These are phyloP conservation scores for Danaus melanippus DNA, from an alignment of 1,140 invertebrate genomes.

Conservation along the genomic window DNA sequence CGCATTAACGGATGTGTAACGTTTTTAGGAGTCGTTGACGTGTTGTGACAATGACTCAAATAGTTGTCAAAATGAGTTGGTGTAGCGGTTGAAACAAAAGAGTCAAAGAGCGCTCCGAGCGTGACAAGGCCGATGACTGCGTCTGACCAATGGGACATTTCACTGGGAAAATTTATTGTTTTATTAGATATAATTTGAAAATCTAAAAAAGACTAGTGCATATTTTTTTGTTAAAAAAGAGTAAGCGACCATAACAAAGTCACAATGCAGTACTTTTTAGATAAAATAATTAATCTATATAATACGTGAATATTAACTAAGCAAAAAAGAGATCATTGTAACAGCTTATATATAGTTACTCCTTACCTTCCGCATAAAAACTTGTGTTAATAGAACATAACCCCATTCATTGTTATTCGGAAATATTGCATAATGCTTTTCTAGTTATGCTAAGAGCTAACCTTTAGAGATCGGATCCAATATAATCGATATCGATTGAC, in stretches of 20 bases:
- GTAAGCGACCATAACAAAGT: too few relatives aligned
- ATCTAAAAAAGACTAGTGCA: too few relatives aligned
- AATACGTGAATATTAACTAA: background rate
- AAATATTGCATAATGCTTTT: too few relatives aligned
- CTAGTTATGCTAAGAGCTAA: too few relatives aligned
- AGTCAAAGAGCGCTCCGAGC: constrained; percentile 45
- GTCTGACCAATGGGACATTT: constrained; percentile 27
- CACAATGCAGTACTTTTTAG: background rate
- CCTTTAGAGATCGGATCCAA: too few relatives aligned
- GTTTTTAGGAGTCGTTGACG: constrained; percentile 49
- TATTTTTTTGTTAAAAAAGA: too few relatives aligned
- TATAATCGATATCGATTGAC: too few relatives aligned
- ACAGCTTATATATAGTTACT: too few relatives aligned
- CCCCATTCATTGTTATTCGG: too few relatives aligned
- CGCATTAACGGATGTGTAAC: constrained; percentile 40
- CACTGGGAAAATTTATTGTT: constrained; percentile 49
- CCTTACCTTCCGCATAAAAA: too few relatives aligned
- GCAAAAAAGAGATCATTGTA: too few relatives aligned
- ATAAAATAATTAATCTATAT: background rate
- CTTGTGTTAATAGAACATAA: too few relatives aligned
- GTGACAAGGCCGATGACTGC: constrained; percentile 58
- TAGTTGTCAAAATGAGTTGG: constrained; percentile 20
- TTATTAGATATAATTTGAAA: constrained; percentile 2
- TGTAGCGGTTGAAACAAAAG: constrained; percentile 52
- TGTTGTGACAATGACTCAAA: constrained; percentile 17